Evolutionary conservation across 2,797 vertebrate genomes (phyloP).

Genomic region (Menidia menidia): DNA sequence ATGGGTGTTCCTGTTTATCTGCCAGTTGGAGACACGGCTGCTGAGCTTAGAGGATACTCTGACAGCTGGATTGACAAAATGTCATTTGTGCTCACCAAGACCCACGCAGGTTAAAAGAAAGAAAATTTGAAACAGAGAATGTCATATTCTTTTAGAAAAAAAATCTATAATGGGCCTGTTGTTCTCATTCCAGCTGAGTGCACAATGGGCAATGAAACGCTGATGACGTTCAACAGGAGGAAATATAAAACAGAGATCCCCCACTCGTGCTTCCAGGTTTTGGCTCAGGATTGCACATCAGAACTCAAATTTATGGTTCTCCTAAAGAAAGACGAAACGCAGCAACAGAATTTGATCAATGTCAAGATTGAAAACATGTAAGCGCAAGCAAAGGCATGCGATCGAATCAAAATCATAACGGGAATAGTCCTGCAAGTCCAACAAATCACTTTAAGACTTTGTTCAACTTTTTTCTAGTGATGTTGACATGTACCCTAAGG

Average conservation of each 20-base stretch:
- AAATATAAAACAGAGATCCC: constrained; percentile 78
- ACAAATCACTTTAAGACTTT: background rate
- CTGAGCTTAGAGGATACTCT: constrained; percentile 49
- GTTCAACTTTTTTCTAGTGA: constrained; percentile 70
- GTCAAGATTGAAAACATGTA: constrained; percentile 83
- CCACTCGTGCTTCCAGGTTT: constrained; percentile 82
- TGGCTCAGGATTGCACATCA: constrained; percentile 85
- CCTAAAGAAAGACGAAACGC: constrained; percentile 75
- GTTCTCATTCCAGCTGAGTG: constrained; percentile 63
- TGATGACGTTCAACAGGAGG: constrained; percentile 73
- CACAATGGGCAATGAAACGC: constrained; percentile 41
- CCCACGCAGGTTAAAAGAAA: constrained; percentile 62
- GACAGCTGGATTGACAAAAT: constrained; percentile 56
- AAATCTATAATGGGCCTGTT: background rate
- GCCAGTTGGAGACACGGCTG: constrained; percentile 65
- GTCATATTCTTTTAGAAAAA: no score
- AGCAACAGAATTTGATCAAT: constrained; percentile 73
- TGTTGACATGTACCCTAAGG: constrained; percentile 77
- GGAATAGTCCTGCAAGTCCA: background rate
- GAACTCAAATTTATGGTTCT: constrained; percentile 86
- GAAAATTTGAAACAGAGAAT: background rate
- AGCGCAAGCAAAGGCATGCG: constrained; percentile 40
- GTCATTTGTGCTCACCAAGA: constrained; percentile 61
- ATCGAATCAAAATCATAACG: background rate
- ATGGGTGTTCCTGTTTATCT: constrained; percentile 61